phyloP scores from a whole-genome alignment of 2,888 invertebrate genomes.

The Harmothoe impar region DNA sequence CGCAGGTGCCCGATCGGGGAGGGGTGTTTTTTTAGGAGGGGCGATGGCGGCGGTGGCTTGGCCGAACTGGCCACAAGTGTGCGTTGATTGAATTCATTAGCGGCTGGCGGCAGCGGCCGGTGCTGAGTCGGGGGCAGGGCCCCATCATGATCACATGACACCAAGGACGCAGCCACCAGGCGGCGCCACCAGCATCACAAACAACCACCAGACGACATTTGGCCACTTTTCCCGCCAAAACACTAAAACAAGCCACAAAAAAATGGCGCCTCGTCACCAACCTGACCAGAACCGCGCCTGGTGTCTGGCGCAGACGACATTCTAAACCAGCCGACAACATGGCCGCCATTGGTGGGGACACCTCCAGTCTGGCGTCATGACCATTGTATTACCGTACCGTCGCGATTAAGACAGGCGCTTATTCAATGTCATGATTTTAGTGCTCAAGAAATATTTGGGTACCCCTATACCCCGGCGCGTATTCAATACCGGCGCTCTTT shows the following conservation, averaged over 20 bases:
- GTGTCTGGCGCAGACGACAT: too few relatives aligned
- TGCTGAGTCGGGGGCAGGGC: not conserved
- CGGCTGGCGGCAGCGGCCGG: not conserved
- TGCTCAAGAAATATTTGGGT: too few relatives aligned
- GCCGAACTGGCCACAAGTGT: slow-evolving; percentile 15
- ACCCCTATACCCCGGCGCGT: too few relatives aligned
- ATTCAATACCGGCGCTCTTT: too few relatives aligned
- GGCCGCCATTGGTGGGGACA: too few relatives aligned
- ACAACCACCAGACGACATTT: slow-evolving; percentile 28
- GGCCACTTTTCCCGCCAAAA: slow-evolving; percentile 19
- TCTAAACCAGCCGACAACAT: too few relatives aligned
- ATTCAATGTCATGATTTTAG: too few relatives aligned
- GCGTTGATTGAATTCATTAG: slow-evolving; percentile 56
- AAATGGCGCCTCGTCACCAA: too few relatives aligned
- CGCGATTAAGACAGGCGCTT: too few relatives aligned
- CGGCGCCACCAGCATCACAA: not conserved
- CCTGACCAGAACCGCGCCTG: not conserved
- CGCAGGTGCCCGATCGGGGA: slow-evolving; percentile 12
- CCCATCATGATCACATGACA: slow-evolving; percentile 42
- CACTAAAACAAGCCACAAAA: not conserved
- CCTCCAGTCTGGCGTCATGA: too few relatives aligned
- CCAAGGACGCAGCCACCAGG: not conserved
- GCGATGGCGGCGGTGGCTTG: not conserved
- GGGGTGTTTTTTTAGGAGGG: not conserved
- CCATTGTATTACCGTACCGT: too few relatives aligned